Evolutionary conservation across 2,797 vertebrate genomes (phyloP).

Genomic region (Myoxocephalus aenaeus): DNA sequence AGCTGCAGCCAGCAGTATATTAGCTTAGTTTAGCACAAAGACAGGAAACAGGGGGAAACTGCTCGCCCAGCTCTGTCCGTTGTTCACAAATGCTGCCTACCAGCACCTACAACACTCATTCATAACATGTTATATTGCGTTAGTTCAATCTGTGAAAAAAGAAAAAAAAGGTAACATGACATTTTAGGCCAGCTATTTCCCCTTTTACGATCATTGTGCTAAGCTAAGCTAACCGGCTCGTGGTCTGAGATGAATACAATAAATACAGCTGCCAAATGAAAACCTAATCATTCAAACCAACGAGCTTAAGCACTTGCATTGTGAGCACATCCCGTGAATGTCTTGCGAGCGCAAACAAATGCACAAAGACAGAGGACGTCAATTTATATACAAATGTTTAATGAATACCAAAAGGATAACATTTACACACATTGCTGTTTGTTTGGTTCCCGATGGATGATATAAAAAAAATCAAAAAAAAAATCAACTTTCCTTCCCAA

Average conservation of each 20-base stretch:
- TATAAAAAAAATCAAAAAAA: constrained; percentile 66
- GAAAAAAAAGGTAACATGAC: neutral
- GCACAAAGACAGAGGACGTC: constrained; percentile 56
- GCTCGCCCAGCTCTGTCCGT: neutral
- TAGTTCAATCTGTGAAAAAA: neutral
- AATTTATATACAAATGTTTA: constrained; percentile 94
- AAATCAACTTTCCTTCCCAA: constrained; percentile 54
- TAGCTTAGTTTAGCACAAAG: neutral
- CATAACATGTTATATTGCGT: neutral
- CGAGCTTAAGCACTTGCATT: neutral
- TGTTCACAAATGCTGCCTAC: neutral
- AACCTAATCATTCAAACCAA: constrained; percentile 9
- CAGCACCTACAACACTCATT: neutral
- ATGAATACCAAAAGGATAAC: constrained; percentile 96
- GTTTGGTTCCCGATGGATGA: constrained; percentile 57
- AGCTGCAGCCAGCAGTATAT: neutral
- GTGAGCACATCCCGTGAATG: neutral
- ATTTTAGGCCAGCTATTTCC: neutral
- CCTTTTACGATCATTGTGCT: neutral
- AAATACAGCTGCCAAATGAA: constrained; percentile 21
- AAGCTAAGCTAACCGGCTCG: neutral
- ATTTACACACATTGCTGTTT: constrained; percentile 81
- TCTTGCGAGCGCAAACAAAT: constrained; percentile 25
- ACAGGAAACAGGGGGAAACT: neutral
- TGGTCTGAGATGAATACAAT: neutral